A percentile compares a stretch with the other conserved stretches of the same genome.
These are phyloP conservation scores for Crenichthys baileyi DNA, from an alignment of 2,797 vertebrate species.

Conservation along the genomic window DNA sequence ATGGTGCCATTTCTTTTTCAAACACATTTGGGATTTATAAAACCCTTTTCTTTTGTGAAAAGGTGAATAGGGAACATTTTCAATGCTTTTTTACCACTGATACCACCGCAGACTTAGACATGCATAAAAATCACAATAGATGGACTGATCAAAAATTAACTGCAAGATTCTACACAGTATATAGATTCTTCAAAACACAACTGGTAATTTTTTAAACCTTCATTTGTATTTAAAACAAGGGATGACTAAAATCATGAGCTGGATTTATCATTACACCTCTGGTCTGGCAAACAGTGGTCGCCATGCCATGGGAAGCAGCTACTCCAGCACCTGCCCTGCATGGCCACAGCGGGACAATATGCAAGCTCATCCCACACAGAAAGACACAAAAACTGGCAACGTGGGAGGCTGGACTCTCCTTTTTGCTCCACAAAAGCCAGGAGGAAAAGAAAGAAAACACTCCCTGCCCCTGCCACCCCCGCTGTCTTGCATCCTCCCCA, in stretches of 20 bases:
- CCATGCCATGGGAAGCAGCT: slow-evolving; percentile 27
- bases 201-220: not conserved
- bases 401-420: slow-evolving; percentile 72
- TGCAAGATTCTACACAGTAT: not conserved
- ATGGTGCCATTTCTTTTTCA: not conserved
- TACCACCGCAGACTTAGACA: not conserved
- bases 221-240: not conserved
- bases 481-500: slow-evolving; percentile 67
- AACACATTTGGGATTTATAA: not conserved
- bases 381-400: slow-evolving; percentile 66
- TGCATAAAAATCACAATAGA: not conserved
- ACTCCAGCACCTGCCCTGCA: slow-evolving; percentile 57
- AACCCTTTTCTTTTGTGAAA: not conserved
- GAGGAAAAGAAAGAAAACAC: slow-evolving; percentile 59
- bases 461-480: slow-evolving; percentile 67
- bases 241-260: not conserved
- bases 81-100: not conserved
- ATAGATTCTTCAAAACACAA: not conserved
- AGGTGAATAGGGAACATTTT: not conserved
- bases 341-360: slow-evolving; percentile 57
- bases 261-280: not conserved
- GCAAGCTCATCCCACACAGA: slow-evolving; percentile 36
- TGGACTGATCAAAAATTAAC: not conserved
- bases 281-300: slow-evolving; percentile 47
- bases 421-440: slow-evolving; percentile 62